A percentile compares a stretch with the other conserved stretches of the same genome.
phyloP scores from a whole-genome alignment of 1,140 invertebrate genomes.

The Cydia strobilella region DNA sequence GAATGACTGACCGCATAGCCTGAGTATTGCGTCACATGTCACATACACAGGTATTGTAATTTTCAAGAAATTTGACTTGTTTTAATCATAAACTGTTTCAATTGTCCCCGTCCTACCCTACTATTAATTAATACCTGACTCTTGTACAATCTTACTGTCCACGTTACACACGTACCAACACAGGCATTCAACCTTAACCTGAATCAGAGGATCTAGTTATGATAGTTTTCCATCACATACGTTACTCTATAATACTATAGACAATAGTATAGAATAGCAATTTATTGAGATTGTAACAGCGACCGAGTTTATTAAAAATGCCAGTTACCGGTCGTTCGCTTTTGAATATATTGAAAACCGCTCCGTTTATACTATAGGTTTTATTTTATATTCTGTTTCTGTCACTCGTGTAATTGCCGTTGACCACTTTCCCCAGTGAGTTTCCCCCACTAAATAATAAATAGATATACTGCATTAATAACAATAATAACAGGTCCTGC shows the following conservation, averaged over 20 bases:
- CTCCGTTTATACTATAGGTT: not conserved
- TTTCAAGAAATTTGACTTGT: too few relatives aligned
- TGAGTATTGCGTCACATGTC: too few relatives aligned
- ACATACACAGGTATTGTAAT: too few relatives aligned
- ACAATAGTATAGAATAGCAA: constrained; percentile 8
- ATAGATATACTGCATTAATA: too few relatives aligned
- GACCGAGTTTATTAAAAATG: constrained; percentile 11
- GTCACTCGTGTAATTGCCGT: not conserved
- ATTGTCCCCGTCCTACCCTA: too few relatives aligned
- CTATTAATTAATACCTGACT: not conserved
- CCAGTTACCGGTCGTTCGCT: constrained; percentile 12
- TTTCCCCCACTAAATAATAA: not conserved
- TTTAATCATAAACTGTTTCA: too few relatives aligned
- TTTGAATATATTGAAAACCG: constrained; percentile 16
- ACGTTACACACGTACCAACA: not conserved
- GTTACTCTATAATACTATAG: not conserved
- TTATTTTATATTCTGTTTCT: not conserved
- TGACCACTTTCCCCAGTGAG: not conserved
- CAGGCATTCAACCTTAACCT: not conserved
- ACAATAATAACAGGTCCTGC: too few relatives aligned
- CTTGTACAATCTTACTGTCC: not conserved
- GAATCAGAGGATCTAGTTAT: not conserved
- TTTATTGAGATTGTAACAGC: constrained; percentile 1
- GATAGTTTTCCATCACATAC: not conserved
- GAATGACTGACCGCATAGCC: too few relatives aligned